These are phyloP conservation scores for Clistopyga incitator DNA, from an alignment of 2,888 invertebrate genomes.

Conservation along the genomic window DNA sequence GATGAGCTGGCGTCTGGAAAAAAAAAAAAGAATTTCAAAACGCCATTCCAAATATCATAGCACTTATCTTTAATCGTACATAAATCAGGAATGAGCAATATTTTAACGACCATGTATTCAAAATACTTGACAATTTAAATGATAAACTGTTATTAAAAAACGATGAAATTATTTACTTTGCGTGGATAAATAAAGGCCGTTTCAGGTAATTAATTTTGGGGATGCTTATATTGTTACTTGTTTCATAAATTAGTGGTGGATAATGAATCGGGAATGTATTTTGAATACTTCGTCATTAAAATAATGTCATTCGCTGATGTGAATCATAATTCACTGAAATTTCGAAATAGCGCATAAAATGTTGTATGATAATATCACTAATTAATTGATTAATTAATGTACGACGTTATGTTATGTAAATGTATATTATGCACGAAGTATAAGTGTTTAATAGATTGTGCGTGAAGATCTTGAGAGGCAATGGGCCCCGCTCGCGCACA, in stretches of 20 bases:
- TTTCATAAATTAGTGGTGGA: too few relatives aligned
- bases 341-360: slow-evolving; percentile 20
- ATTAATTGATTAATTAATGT: slow-evolving; percentile 28
- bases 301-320: too few relatives aligned
- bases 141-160: too few relatives aligned
- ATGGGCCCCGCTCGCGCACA: slow-evolving; percentile 9
- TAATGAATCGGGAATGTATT: too few relatives aligned
- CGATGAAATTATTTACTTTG: too few relatives aligned
- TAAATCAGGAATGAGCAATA: neutral
- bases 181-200: too few relatives aligned
- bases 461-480: slow-evolving; percentile 25
- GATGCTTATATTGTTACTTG: too few relatives aligned
- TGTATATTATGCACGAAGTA: slow-evolving; percentile 41
- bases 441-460: slow-evolving; percentile 33
- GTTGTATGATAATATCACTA: slow-evolving; percentile 22
- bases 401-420: slow-evolving; percentile 39
- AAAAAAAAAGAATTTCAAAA: neutral
- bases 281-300: too few relatives aligned
- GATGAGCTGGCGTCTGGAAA: slow-evolving; percentile 8
- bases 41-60: slow-evolving; percentile 14
- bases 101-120: too few relatives aligned
- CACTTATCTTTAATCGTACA: slow-evolving; percentile 24
- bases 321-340: slow-evolving; percentile 25
- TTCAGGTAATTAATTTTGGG: too few relatives aligned
- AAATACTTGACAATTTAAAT: too few relatives aligned